Evolutionary conservation across 1,140 invertebrate genomes (phyloP), one percentile per base, ranked within the genome.

Genomic region (Apocrypta bakeri): DNA sequence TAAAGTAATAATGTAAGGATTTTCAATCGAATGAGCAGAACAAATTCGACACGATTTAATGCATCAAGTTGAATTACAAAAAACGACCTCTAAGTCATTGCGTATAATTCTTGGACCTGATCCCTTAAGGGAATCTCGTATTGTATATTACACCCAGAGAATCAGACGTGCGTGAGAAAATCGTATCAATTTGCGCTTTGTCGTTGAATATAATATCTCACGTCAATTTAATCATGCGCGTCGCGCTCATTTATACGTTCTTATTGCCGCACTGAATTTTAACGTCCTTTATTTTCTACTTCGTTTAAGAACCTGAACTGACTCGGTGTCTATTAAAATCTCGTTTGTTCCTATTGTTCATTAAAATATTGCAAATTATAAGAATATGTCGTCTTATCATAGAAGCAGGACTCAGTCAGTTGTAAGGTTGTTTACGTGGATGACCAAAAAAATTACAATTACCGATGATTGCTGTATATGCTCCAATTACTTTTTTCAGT

Each of bases 271-370:
- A n/a, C n/a, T n/a, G n/a, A n/a, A n/a, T n/a, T 69, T 69, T 17
- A 37, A 24, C 31, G 40, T 71, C 69, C 31, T 33, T 72, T 42
- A 72, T 72, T 42, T 42, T 11, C 69, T n/a, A 37, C n/a, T 40
- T 72, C 37, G 69, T 72, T 72, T 72, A 37, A 72, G 69, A 72
- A 12, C 7, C 27, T 8, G n/a, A 72, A 27, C 12, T 27, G 72
- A 31, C 40, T n/a, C 7, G 31, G 12, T 37, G 27, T 25, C 42
- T 42, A 74, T 74, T 73, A 56, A 74, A 74, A 74, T 74, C 72
- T 61, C 72, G 17, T 74, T 74, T 29, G 25, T 3, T 9, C 40
- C 11, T 6, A 74, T 56, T 56, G 8, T 74, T 56, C 72, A 11
- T 40, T 7, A 25, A 71, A 71, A 27, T 66, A 27, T 27, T 48